A percentile compares a stretch with the other conserved stretches of the same genome.
Evolutionary conservation across 2,797 vertebrate genomes (phyloP).

Genomic region (Pseudotriccus pelzelni): DNA sequence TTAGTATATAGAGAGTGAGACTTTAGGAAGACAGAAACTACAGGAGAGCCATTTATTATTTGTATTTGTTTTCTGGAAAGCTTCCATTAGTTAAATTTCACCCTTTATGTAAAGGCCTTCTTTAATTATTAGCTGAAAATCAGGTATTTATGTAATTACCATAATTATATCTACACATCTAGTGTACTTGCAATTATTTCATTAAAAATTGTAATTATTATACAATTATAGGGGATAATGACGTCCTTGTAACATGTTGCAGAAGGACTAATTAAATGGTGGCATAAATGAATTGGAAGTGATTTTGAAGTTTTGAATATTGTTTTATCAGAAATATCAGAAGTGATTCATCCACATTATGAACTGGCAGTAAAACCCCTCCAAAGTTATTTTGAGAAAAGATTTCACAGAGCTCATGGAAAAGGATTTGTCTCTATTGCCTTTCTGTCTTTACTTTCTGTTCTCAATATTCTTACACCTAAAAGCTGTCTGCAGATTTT

Average conservation of each 20-base stretch:
- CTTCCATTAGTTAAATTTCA: constrained; percentile 55
- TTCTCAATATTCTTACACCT: background rate
- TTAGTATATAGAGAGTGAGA: background rate
- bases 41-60: constrained; percentile 17
- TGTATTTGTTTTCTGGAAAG: constrained; percentile 56
- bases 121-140: constrained; percentile 70
- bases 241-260: constrained; percentile 67
- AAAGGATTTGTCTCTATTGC: background rate
- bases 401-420: background rate
- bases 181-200: constrained; percentile 73
- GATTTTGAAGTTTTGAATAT: constrained; percentile 66
- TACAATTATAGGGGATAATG: constrained; percentile 70
- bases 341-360: constrained; percentile 60
- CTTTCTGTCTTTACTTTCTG: background rate
- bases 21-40: background rate
- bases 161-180: constrained; percentile 72
- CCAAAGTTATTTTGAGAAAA: constrained; percentile 61
- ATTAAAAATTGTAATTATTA: constrained; percentile 74
- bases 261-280: constrained; percentile 67
- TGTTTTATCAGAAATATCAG: constrained; percentile 73
- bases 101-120: constrained; percentile 53
- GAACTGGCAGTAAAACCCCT: constrained; percentile 55
- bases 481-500: background rate
- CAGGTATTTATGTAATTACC: constrained; percentile 74
- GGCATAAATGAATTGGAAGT: constrained; percentile 66